Conservation (phyloP, 2,888 invertebrate species). For the Patella caerulea region DNA sequence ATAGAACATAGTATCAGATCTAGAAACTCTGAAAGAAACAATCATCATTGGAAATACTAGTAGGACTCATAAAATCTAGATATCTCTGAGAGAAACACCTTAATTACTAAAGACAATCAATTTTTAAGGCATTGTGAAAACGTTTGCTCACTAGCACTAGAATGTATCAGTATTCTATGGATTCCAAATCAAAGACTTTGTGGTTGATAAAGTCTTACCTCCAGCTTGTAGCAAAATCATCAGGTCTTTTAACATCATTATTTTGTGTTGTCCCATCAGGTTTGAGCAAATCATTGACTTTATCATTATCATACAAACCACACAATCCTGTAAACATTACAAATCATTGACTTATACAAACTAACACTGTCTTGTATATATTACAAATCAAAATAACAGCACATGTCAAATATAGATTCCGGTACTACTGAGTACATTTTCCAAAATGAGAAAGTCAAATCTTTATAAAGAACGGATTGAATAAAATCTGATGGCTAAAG, state of each 20-base stretch:
- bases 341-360: slow-evolving; percentile 33
- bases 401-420: neutral
- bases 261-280: slow-evolving; percentile 12
- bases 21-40: slow-evolving; percentile 19
- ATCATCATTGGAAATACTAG: neutral
- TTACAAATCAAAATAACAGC: neutral
- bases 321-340: slow-evolving; percentile 30
- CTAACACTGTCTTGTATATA: slow-evolving; percentile 39
- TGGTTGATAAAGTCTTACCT: slow-evolving; percentile 14
- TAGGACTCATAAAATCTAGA: neutral
- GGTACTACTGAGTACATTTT: no score
- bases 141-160: no score
- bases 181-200: neutral
- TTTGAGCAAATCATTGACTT: slow-evolving; percentile 21
- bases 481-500: no score
- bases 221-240: slow-evolving; percentile 28
- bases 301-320: slow-evolving; percentile 26
- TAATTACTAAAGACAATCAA: no score
- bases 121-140: no score
- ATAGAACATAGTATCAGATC: neutral
- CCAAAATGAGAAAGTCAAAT: no score
- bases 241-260: slow-evolving; percentile 14
- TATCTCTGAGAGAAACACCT: neutral
- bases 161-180: no score
- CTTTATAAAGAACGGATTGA: no score